Conservation (phyloP, 2,797 vertebrate genomes). For the Gymnoscopelus microlampas region DNA sequence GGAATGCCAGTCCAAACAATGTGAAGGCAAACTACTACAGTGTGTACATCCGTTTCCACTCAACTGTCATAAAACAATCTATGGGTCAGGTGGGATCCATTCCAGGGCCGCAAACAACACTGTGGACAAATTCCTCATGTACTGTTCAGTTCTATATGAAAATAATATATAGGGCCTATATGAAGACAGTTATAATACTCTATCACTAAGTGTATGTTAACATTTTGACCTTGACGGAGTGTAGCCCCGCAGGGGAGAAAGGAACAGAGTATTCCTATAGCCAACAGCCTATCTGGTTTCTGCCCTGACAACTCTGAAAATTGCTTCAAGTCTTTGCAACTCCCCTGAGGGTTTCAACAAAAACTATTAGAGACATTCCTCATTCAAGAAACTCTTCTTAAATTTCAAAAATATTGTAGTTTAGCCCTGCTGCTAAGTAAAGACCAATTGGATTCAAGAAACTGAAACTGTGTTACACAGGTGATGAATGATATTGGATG, state of each 20-base stretch:
- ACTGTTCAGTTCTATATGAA: not conserved
- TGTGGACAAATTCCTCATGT: constrained; percentile 17
- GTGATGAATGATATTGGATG: too few relatives aligned
- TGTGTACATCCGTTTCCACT: constrained; percentile 39
- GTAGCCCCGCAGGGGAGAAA: constrained; percentile 30
- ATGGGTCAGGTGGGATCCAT: constrained; percentile 10
- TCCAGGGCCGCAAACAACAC: constrained; percentile 50
- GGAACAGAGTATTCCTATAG: constrained; percentile 13
- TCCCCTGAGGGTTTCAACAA: constrained; percentile 3
- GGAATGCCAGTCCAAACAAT: constrained; percentile 64
- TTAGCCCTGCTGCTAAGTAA: too few relatives aligned
- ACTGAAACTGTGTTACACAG: too few relatives aligned
- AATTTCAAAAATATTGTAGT: too few relatives aligned
- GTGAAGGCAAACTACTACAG: constrained; percentile 22
- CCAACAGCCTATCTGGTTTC: constrained; percentile 49
- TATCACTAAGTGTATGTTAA: constrained; percentile 9
- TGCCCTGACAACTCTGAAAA: constrained; percentile 30
- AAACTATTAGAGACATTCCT: not conserved
- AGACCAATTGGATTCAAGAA: too few relatives aligned
- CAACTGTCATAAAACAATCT: constrained; percentile 43
- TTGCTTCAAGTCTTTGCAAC: constrained; percentile 26
- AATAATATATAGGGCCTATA: not conserved
- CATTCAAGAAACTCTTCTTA: not conserved
- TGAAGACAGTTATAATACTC: constrained; percentile 8
- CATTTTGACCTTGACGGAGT: constrained; percentile 36